Conservation (phyloP, 2,113 vertebrate species). For the Nibea albiflora region DNA sequence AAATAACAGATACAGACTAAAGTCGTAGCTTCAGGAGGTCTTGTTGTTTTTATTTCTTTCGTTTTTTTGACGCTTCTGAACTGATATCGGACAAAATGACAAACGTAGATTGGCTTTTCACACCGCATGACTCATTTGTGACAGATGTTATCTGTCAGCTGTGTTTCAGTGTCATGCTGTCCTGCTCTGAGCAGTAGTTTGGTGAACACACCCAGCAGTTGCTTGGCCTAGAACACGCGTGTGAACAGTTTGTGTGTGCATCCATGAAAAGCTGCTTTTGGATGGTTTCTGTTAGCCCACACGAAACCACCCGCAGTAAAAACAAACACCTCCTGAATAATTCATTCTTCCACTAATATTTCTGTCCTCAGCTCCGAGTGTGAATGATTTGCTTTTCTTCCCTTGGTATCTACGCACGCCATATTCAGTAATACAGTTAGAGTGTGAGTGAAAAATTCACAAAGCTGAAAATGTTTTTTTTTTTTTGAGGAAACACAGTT, state of each 20-base stretch:
- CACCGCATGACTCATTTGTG: background rate
- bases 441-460: too few species aligned
- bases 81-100: background rate
- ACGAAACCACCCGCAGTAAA: background rate
- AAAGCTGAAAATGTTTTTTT: too few species aligned
- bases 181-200: background rate
- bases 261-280: background rate
- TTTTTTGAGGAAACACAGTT: too few species aligned
- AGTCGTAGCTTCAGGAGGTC: too few species aligned
- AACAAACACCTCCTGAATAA: background rate
- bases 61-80: too few species aligned
- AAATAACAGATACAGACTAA: too few species aligned
- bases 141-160: background rate
- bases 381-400: background rate
- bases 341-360: background rate
- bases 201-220: conserved; percentile 25
- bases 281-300: background rate
- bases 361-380: background rate
- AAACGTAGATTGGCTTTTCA: too few species aligned
- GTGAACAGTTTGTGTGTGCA: background rate
- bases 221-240: background rate
- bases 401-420: too few species aligned
- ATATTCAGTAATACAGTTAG: too few species aligned
- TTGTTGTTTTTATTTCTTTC: too few species aligned
- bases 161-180: background rate